Conservation (phyloP, 1,140 invertebrate genomes). For the Ceratoteleas bidentatus region DNA sequence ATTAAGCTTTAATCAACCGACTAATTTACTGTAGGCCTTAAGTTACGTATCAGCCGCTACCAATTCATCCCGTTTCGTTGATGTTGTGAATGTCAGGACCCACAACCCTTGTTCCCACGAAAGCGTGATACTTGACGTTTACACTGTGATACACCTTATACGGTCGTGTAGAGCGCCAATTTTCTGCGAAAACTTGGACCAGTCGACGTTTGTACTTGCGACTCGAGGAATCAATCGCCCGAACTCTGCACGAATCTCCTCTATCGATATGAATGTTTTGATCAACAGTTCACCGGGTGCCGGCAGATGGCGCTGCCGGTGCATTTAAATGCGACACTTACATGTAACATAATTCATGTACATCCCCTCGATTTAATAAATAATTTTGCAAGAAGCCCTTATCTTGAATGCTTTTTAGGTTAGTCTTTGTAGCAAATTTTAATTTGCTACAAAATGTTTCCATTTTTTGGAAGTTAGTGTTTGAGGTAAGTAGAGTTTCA, state of each 20-base stretch:
- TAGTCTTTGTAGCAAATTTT: too few species aligned
- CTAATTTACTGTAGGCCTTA: too few species aligned
- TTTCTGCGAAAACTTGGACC: background rate
- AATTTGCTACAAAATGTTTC: too few species aligned
- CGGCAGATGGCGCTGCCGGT: slow-evolving; percentile 14
- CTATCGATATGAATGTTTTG: slow-evolving; percentile 6
- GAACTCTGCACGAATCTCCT: background rate
- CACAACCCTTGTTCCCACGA: background rate
- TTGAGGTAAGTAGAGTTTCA: too few species aligned
- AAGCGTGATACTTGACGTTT: slow-evolving; percentile 13
- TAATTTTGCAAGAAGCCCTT: background rate
- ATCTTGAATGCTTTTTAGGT: too few species aligned
- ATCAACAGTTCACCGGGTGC: background rate
- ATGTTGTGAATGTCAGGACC: slow-evolving; percentile 1
- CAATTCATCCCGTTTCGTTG: background rate
- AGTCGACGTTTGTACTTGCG: too few species aligned
- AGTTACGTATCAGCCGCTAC: background rate
- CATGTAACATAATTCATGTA: slow-evolving; percentile 5
- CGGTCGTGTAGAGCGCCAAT: background rate
- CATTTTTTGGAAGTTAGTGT: too few species aligned
- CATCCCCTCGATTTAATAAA: slow-evolving; percentile 12
- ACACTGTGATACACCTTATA: slow-evolving; percentile 14
- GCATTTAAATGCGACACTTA: background rate
- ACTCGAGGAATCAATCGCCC: background rate
- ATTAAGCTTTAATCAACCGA: too few species aligned